These are phyloP conservation scores for Karalla daura DNA, from an alignment of 2,797 vertebrate species.

Conservation along the genomic window DNA sequence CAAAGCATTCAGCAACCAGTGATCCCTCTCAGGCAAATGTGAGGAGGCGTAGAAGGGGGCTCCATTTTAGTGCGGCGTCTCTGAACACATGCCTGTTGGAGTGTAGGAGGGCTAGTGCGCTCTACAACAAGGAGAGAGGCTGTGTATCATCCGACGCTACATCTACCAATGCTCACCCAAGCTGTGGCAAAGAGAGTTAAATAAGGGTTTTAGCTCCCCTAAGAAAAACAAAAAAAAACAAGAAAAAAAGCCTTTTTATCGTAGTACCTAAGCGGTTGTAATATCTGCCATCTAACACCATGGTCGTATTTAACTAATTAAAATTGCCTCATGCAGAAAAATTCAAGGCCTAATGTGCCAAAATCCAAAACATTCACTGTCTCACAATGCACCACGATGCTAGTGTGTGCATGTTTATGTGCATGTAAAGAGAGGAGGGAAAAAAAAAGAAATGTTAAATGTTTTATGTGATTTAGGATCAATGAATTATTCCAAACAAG, in stretches of 20 bases:
- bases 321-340: conserved; percentile 83
- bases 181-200: conserved; percentile 41
- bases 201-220: conserved; percentile 25
- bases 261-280: not conserved
- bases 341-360: conserved; percentile 77
- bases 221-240: too few species aligned
- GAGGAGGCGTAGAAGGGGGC: conserved; percentile 76
- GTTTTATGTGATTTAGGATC: conserved; percentile 13
- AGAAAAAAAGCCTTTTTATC: too few species aligned
- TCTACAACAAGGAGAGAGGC: conserved; percentile 10
- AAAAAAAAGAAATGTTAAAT: conserved; percentile 67
- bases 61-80: conserved; percentile 82
- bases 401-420: conserved; percentile 66
- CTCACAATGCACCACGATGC: conserved; percentile 91
- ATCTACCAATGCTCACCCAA: conserved; percentile 35
- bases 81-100: conserved; percentile 81
- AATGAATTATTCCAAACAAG: conserved; percentile 60
- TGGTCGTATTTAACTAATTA: conserved; percentile 14
- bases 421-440: too few species aligned
- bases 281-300: conserved; percentile 1
- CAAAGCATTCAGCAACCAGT: conserved; percentile 87
- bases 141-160: conserved; percentile 12
- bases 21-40: conserved; percentile 84
- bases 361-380: conserved; percentile 83
- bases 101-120: conserved; percentile 34